Conservation (phyloP, 2,888 invertebrate genomes). For the Crossocerus cetratus region DNA sequence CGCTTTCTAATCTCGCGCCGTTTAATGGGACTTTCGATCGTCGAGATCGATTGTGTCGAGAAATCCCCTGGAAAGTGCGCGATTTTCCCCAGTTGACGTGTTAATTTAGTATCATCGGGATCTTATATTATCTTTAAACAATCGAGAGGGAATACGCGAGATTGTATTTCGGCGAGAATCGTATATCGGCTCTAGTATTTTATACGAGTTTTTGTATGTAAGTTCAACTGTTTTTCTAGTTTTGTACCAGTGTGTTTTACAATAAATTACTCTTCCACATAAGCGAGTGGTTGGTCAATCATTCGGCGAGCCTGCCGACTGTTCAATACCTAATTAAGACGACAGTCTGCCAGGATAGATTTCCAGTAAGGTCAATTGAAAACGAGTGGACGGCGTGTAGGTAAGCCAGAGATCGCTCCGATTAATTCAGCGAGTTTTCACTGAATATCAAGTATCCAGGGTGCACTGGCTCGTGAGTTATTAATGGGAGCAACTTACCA, state of each 20-base stretch:
- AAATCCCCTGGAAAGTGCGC: too few species aligned
- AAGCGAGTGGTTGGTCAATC: background rate
- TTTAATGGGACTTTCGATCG: slow-evolving; percentile 1
- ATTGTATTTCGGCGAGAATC: background rate
- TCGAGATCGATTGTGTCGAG: background rate
- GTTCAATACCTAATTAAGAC: background rate
- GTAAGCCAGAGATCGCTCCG: background rate
- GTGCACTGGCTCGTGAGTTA: slow-evolving; percentile 22
- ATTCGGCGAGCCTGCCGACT: too few species aligned
- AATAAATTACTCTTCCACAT: slow-evolving; percentile 41
- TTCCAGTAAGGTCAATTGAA: background rate
- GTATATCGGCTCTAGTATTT: background rate
- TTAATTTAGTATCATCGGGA: too few species aligned
- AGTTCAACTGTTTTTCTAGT: slow-evolving; percentile 29
- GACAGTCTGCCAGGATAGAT: too few species aligned
- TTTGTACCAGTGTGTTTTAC: slow-evolving; percentile 33
- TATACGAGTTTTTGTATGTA: slow-evolving; percentile 7
- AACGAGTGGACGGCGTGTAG: too few species aligned
- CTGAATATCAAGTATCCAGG: slow-evolving; percentile 21
- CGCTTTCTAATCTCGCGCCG: background rate
- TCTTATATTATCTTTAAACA: too few species aligned
- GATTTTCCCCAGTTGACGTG: too few species aligned
- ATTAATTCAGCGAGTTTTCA: slow-evolving; percentile 27
- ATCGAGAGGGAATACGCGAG: too few species aligned
- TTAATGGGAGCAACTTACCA: slow-evolving; percentile 39